phyloP scores from a whole-genome alignment of 2,113 vertebrate species.

The Malurus elegans region DNA sequence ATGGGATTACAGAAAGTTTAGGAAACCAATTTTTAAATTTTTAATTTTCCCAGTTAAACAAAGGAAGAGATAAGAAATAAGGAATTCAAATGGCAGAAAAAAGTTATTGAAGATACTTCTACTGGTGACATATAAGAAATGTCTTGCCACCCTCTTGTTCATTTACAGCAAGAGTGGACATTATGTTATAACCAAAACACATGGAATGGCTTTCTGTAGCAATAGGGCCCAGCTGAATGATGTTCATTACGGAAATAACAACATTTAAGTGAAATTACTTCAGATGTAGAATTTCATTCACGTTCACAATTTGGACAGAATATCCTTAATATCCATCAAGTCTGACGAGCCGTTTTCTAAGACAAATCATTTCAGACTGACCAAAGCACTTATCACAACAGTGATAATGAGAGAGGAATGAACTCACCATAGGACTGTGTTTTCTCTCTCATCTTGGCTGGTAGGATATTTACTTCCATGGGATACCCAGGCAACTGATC shows the following conservation, averaged over 20 bases:
- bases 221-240: not conserved
- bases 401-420: not conserved
- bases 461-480: constrained; percentile 70
- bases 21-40: not conserved
- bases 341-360: not conserved
- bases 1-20: not conserved
- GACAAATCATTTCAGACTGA: not conserved
- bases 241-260: not conserved
- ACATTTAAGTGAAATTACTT: not conserved
- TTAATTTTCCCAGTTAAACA: not conserved
- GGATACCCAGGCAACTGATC: constrained; percentile 74
- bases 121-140: not conserved
- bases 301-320: constrained; percentile 8
- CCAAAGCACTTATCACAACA: not conserved
- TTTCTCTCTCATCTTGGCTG: constrained; percentile 83
- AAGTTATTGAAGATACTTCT: not conserved
- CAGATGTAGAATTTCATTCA: constrained; percentile 41
- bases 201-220: not conserved
- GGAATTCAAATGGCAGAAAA: not conserved
- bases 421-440: constrained; percentile 80
- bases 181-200: not conserved
- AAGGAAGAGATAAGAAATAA: not conserved
- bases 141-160: not conserved
- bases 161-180: not conserved
- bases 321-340: not conserved